Evolutionary conservation across 2,113 vertebrate species (phyloP), one percentile per base, ranked within the genome.

Genomic region (Loxodonta africana): DNA sequence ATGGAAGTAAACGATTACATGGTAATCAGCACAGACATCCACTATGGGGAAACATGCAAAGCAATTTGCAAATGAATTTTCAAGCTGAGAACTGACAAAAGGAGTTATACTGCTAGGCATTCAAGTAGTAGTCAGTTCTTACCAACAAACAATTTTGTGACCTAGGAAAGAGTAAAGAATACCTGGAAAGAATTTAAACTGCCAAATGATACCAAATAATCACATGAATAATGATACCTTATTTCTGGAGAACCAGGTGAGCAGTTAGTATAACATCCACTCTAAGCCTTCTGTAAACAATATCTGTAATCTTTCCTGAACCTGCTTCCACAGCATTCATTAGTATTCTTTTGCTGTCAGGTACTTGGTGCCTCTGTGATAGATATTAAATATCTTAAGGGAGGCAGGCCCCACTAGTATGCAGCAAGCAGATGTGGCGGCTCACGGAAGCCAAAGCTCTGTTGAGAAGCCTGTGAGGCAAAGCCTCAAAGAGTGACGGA

Each of bases 51-150:
- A 92, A 81, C 1, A 1, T n/a, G 30, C 2, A 33, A 95, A 93
- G 18, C n/a, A 87, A 92, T 95, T 96, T 97, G 95, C 67, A 97
- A 97, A 96, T 60, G n/a, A 97, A 41, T 93, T 69, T 78, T 95
- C 86, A 37, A 57, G 76, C 53, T 57, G 80, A 95, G 91, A 83
- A 51, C 89, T 41, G 77, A 74, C 51, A 98, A 96, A 90, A 74
- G 88, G 84, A 92, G 60, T 74, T 48, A 94, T 25, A 48, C 21
- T 18, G 48, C 57, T 17, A 83, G 92, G 20, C 53, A 69, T 94
- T 97, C 63, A 89, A 85, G 89, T 87, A 92, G 88, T 14, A 69
- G 26, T 92, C 89, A 57, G 25, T 74, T 53, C 20, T 57, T 81
- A 96, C 60, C 67, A 87, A 76, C 44, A 5, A 91, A 67, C 14